Evolutionary conservation across 1,140 invertebrate species (phyloP).

Genomic region (Drosophila cardini): DNA sequence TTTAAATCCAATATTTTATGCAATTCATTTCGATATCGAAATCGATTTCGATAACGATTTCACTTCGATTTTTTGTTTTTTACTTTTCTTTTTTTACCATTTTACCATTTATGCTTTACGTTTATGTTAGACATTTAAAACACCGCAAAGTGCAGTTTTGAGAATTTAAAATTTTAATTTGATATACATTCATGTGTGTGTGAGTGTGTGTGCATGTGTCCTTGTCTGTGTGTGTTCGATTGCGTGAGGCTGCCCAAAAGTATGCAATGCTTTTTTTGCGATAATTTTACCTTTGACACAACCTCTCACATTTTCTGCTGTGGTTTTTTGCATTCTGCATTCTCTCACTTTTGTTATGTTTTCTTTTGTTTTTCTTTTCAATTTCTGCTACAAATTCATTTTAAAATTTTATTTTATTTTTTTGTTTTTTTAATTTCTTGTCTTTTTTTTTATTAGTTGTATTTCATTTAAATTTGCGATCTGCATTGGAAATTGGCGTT

Average conservation of each 20-base stretch:
- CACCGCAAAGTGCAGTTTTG: constrained; percentile 70
- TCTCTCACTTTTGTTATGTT: too few relatives aligned
- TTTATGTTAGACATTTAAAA: constrained; percentile 77
- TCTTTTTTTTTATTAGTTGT: constrained; percentile 23
- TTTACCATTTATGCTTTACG: constrained; percentile 50
- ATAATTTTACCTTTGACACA: constrained; percentile 8
- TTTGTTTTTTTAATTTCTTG: constrained; percentile 13
- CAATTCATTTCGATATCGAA: constrained; percentile 45
- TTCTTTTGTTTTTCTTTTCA: constrained; percentile 15
- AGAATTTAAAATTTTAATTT: constrained; percentile 71
- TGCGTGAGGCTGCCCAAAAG: constrained; percentile 37
- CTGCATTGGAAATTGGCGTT: constrained; percentile 8
- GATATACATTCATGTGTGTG: constrained; percentile 37
- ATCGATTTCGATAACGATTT: too few relatives aligned
- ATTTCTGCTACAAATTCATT: constrained; percentile 44
- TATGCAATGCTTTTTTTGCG: constrained; percentile 31
- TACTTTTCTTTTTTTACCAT: constrained; percentile 18
- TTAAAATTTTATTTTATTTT: constrained; percentile 36
- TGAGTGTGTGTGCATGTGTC: constrained; percentile 11
- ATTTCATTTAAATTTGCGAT: constrained; percentile 23
- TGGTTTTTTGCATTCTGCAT: constrained; percentile 5
- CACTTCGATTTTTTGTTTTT: constrained; percentile 58
- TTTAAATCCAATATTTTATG: constrained; percentile 53
- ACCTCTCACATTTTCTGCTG: constrained; percentile 7
- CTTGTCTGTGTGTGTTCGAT: constrained; percentile 15